Percentiles rank a stretch among this genome's conserved stretches.
These are phyloP conservation scores for Yponomeuta cagnagella DNA, from an alignment of 2,888 invertebrate genomes.

Conservation along the genomic window DNA sequence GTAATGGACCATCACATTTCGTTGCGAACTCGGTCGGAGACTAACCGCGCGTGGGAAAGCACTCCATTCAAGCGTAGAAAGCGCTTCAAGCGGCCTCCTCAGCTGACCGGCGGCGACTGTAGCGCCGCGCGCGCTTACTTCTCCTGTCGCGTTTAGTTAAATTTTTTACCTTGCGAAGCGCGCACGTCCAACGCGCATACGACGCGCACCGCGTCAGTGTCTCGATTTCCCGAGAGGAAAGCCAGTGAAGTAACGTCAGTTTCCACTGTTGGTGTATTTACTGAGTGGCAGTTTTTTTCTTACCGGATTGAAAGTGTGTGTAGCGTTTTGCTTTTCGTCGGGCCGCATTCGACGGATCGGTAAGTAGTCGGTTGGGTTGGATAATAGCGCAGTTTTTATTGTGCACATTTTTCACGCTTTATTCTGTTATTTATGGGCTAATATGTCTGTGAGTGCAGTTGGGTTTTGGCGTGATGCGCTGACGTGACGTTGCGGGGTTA, in stretches of 20 bases:
- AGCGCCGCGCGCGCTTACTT: background rate
- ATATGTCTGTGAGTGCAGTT: background rate
- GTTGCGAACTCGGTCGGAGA: too few relatives aligned
- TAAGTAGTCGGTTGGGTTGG: background rate
- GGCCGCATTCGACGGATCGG: background rate
- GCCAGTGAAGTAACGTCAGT: conserved; percentile 51
- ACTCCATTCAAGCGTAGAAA: background rate
- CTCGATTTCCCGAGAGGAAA: conserved; percentile 65
- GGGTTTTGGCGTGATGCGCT: background rate
- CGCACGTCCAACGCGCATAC: conserved; percentile 24
- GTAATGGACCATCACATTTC: too few relatives aligned
- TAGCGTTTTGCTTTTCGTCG: background rate
- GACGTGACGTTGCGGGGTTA: too few relatives aligned
- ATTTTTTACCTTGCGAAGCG: background rate
- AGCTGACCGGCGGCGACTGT: background rate
- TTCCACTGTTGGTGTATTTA: background rate
- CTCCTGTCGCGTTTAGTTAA: background rate
- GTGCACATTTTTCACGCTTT: background rate
- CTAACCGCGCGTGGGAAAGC: background rate
- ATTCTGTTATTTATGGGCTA: background rate
- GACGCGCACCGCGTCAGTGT: conserved; percentile 41
- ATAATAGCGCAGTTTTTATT: background rate
- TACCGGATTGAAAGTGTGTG: background rate
- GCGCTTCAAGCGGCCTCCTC: background rate
- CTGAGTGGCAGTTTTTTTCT: background rate